These are phyloP conservation scores for Petrocephalus microphthalmus DNA, from an alignment of 2,113 vertebrate genomes.

Conservation along the genomic window DNA sequence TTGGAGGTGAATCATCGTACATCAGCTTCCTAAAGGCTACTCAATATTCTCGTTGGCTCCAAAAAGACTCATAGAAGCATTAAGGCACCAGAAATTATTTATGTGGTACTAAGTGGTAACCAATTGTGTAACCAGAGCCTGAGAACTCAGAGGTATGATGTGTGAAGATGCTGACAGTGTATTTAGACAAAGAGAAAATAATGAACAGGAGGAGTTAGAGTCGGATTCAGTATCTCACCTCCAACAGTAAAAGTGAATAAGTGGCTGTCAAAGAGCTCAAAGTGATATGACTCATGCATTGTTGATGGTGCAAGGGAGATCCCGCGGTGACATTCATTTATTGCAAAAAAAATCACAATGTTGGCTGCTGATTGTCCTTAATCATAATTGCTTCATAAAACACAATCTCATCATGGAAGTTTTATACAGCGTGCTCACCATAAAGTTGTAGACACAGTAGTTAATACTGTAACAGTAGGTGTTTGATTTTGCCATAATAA, in stretches of 20 bases:
- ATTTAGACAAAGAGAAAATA: background rate
- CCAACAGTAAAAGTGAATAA: background rate
- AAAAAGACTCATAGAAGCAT: background rate
- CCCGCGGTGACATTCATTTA: background rate
- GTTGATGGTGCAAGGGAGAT: background rate
- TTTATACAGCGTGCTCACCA: background rate
- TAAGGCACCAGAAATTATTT: background rate
- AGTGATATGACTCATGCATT: background rate
- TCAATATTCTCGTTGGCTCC: background rate
- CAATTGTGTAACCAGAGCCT: background rate
- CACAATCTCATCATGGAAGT: background rate
- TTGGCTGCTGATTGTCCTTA: background rate
- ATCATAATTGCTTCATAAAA: background rate
- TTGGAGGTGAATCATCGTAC: background rate
- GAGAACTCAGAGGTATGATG: background rate
- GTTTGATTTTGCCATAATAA: background rate
- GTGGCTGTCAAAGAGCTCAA: background rate
- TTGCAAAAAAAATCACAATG: background rate
- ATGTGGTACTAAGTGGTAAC: background rate
- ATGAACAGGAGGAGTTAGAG: background rate
- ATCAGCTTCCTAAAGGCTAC: background rate
- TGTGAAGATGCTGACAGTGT: background rate
- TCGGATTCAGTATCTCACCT: background rate
- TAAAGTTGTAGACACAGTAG: background rate
- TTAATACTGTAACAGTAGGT: background rate